Conservation (phyloP, 2,113 vertebrate species). For the Scopus umbretta region DNA sequence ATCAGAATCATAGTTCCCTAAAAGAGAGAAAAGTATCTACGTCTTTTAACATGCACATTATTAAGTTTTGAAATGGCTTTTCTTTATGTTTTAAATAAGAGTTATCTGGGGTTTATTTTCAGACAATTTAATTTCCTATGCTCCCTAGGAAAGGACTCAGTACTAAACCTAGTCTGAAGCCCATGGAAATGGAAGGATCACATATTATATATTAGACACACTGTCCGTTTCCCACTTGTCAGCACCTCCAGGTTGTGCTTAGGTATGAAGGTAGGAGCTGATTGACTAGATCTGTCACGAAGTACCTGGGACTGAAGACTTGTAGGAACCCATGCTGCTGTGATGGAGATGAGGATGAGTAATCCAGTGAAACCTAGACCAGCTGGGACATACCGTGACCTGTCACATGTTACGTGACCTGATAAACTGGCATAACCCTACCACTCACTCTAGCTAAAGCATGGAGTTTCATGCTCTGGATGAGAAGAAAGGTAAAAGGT, state of each 20-base stretch:
- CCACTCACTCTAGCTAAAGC: not conserved
- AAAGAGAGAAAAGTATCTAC: not conserved
- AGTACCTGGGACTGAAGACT: not conserved
- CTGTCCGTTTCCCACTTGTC: not conserved
- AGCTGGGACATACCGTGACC: not conserved
- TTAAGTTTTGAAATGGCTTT: not conserved
- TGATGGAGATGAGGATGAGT: not conserved
- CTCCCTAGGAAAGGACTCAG: not conserved
- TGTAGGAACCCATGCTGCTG: not conserved
- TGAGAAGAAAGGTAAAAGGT: not conserved
- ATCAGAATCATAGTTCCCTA: not conserved
- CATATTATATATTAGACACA: not conserved
- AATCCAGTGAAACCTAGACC: not conserved
- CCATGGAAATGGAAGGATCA: not conserved
- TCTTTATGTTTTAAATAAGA: not conserved
- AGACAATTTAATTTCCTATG: not conserved
- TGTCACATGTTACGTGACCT: not conserved
- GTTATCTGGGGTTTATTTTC: not conserved
- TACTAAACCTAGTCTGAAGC: not conserved
- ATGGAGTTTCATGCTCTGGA: not conserved
- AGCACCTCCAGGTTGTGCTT: not conserved
- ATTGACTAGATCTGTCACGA: not conserved
- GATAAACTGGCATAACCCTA: not conserved
- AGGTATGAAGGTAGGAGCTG: not conserved
- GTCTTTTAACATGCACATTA: not conserved